phyloP scores from a whole-genome alignment of 2,797 vertebrate species.

The Glossophaga mutica region DNA sequence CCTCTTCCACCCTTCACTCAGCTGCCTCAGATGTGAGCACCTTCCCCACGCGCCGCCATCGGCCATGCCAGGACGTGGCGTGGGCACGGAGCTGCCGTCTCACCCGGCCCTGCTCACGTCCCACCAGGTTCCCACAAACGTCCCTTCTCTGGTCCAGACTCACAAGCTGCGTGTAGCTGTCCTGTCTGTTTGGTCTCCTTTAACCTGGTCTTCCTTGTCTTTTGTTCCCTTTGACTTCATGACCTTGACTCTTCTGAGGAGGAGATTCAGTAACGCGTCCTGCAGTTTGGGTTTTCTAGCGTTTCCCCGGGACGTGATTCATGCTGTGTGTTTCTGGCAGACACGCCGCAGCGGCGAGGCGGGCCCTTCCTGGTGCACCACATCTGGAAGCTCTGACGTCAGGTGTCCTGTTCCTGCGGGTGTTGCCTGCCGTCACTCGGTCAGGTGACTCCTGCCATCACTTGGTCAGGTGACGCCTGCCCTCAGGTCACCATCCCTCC shows the following conservation, averaged over 20 bases:
- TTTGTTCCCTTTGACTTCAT: neutral
- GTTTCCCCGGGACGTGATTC: fast-evolving
- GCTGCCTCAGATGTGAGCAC: neutral
- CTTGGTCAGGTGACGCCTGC: neutral
- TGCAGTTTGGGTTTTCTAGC: neutral
- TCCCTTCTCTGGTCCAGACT: neutral
- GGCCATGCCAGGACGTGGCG: too few species aligned
- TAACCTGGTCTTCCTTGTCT: neutral
- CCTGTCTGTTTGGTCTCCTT: neutral
- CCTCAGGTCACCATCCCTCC: neutral
- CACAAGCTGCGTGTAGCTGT: fast-evolving
- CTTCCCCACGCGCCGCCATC: fast-evolving
- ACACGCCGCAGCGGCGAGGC: fast-evolving
- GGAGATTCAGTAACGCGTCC: neutral
- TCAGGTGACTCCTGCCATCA: neutral
- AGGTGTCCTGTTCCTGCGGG: neutral
- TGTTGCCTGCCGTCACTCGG: neutral
- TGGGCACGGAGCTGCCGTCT: fast-evolving
- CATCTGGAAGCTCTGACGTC: neutral
- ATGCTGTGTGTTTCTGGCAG: neutral
- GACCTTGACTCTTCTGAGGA: neutral
- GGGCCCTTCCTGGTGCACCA: neutral
- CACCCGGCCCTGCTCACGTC: neutral
- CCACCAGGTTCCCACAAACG: fast-evolving
- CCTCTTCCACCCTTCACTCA: neutral